Percentiles rank a stretch among this genome's conserved stretches.
These are phyloP conservation scores for Magallana gigas DNA, from an alignment of 1,140 invertebrate genomes.

Conservation along the genomic window DNA sequence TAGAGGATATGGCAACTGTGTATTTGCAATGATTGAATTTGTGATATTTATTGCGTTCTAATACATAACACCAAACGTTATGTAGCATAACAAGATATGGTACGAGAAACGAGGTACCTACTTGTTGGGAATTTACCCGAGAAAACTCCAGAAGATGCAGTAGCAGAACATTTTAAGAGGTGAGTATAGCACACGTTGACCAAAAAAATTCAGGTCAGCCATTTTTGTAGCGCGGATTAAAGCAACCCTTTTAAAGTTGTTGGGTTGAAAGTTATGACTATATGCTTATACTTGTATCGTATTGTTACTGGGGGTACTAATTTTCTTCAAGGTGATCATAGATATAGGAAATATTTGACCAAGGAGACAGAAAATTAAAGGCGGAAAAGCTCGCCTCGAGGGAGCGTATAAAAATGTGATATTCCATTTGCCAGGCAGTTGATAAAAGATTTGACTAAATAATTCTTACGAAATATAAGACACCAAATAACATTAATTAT, in stretches of 20 bases:
- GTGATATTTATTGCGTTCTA: slow-evolving; percentile 42
- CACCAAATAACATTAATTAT: too few relatives aligned
- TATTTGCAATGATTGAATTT: slow-evolving; percentile 39
- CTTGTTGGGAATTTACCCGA: slow-evolving; percentile 99
- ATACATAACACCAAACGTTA: slow-evolving; percentile 63
- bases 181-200: slow-evolving; percentile 81
- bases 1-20: slow-evolving; percentile 45
- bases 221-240: slow-evolving; percentile 48
- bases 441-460: too few relatives aligned
- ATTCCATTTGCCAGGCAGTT: too few relatives aligned
- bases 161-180: slow-evolving; percentile 98
- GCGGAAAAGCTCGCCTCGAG: slow-evolving; percentile 1
- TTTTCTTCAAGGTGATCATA: too few relatives aligned
- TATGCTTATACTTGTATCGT: too few relatives aligned
- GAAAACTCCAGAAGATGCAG: slow-evolving; percentile 96
- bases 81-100: slow-evolving; percentile 84
- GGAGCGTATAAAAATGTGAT: slow-evolving; percentile 18
- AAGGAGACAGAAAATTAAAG: neutral
- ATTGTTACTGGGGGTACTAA: too few relatives aligned
- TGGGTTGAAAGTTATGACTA: too few relatives aligned
- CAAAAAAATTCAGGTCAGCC: slow-evolving; percentile 53
- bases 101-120: slow-evolving; percentile 99
- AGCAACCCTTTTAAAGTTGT: too few relatives aligned
- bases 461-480: too few relatives aligned
- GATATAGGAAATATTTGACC: too few relatives aligned